Conservation (phyloP, 2,113 vertebrate genomes). For the Drymodes brunneopygia region DNA sequence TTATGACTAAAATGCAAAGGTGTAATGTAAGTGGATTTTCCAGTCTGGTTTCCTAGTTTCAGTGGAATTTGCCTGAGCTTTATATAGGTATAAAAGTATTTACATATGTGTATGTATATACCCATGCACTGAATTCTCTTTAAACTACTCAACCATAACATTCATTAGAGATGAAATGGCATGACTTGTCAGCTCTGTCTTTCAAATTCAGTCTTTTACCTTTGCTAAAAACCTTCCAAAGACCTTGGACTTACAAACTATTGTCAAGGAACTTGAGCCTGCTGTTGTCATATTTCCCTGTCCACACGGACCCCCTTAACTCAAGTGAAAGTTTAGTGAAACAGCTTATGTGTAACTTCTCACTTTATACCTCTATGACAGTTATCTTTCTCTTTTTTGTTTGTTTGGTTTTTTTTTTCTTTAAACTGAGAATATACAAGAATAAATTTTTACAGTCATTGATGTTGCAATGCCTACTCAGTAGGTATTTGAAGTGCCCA, state of each 20-base stretch:
- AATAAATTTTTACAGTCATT: neutral
- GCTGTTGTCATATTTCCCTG: neutral
- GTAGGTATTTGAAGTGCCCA: neutral
- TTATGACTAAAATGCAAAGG: neutral
- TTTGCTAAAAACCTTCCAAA: neutral
- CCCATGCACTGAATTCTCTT: neutral
- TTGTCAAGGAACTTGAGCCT: neutral
- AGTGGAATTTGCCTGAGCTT: neutral
- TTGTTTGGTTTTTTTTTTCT: neutral
- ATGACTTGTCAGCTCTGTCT: neutral
- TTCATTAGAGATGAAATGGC: neutral
- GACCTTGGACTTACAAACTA: neutral
- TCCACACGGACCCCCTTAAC: neutral
- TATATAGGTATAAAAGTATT: neutral
- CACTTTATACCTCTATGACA: neutral
- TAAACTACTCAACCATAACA: neutral
- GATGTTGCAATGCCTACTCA: neutral
- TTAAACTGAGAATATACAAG: neutral
- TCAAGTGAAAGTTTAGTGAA: neutral
- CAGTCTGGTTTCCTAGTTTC: neutral
- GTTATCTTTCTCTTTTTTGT: neutral
- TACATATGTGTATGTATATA: neutral
- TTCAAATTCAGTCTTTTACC: neutral
- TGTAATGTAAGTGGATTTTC: neutral
- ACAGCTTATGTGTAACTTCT: neutral